Conservation (phyloP, 1,140 invertebrate genomes). For the Anoplophora glabripennis region DNA sequence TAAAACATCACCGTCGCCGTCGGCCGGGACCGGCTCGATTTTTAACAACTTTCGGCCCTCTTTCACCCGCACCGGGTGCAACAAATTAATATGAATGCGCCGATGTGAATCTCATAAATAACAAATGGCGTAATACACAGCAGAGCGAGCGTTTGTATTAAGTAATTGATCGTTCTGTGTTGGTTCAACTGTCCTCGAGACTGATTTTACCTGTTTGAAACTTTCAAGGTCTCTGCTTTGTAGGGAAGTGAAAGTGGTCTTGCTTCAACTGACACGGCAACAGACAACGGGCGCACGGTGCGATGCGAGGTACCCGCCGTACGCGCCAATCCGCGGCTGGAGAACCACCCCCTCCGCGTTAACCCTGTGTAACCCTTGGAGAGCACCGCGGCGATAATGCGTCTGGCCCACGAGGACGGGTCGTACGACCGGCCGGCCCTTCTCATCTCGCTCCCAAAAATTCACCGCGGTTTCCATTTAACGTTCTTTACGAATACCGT, state of each 20-base stretch:
- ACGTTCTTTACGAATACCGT: too few relatives aligned
- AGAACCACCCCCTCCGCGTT: too few relatives aligned
- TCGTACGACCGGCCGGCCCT: too few relatives aligned
- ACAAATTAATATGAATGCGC: constrained; percentile 6
- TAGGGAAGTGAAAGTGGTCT: constrained; percentile 52
- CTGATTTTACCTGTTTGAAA: constrained; percentile 52
- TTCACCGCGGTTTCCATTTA: too few relatives aligned
- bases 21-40: background rate
- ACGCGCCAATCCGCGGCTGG: too few relatives aligned
- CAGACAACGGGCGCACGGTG: constrained; percentile 26
- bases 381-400: too few relatives aligned
- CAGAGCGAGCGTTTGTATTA: constrained; percentile 41
- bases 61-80: background rate
- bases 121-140: constrained; percentile 41
- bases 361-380: too few relatives aligned
- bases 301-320: constrained; percentile 12
- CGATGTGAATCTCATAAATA: constrained; percentile 34
- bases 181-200: constrained; percentile 48
- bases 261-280: constrained; percentile 44
- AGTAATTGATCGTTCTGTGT: constrained; percentile 48
- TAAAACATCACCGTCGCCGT: background rate
- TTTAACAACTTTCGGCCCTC: background rate
- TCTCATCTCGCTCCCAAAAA: too few relatives aligned
- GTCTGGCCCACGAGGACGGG: too few relatives aligned
- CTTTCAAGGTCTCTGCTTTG: constrained; percentile 50